Percentiles rank a stretch among this genome's conserved stretches.
Evolutionary conservation across 2,797 vertebrate species (phyloP).

Genomic region (Xenopus petersii): DNA sequence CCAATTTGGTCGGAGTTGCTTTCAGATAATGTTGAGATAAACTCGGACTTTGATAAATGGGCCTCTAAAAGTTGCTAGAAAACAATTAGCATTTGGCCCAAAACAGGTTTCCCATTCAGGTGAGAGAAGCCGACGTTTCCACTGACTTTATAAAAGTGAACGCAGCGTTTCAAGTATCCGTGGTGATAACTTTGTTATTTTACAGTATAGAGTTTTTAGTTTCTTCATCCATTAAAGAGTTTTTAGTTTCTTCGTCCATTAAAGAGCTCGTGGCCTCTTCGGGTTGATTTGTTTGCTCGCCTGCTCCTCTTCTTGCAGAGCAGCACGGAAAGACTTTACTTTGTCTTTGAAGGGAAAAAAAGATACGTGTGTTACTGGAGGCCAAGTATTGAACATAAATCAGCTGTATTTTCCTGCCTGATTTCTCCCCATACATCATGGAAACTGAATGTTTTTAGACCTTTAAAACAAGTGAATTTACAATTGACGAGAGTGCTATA

Average conservation of each 20-base stretch:
- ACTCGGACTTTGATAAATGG: too few species aligned
- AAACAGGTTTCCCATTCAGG: slow-evolving; percentile 66
- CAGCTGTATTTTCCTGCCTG: too few species aligned
- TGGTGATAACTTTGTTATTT: slow-evolving; percentile 60
- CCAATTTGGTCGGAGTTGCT: too few species aligned
- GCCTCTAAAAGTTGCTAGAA: too few species aligned
- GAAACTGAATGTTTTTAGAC: too few species aligned
- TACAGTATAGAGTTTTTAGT: slow-evolving; percentile 55
- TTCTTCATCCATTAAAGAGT: slow-evolving; percentile 68
- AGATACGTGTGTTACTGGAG: background rate
- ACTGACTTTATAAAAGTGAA: slow-evolving; percentile 67
- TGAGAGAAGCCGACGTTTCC: slow-evolving; percentile 65
- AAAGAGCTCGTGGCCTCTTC: slow-evolving; percentile 83
- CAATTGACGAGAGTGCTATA: too few species aligned
- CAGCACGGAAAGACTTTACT: slow-evolving; percentile 91
- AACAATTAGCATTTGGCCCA: slow-evolving; percentile 55
- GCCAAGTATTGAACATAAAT: too few species aligned
- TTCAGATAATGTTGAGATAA: too few species aligned
- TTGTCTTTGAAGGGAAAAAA: slow-evolving; percentile 76
- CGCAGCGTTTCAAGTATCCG: slow-evolving; percentile 66
- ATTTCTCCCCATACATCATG: too few species aligned
- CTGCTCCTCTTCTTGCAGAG: slow-evolving; percentile 93
- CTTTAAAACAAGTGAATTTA: too few species aligned
- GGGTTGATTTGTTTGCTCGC: slow-evolving; percentile 95
- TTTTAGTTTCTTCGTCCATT: slow-evolving; percentile 56